Base-by-base conservation (phyloP, 2,113 vertebrate genomes). In the Hiodon tergisus region DNA sequence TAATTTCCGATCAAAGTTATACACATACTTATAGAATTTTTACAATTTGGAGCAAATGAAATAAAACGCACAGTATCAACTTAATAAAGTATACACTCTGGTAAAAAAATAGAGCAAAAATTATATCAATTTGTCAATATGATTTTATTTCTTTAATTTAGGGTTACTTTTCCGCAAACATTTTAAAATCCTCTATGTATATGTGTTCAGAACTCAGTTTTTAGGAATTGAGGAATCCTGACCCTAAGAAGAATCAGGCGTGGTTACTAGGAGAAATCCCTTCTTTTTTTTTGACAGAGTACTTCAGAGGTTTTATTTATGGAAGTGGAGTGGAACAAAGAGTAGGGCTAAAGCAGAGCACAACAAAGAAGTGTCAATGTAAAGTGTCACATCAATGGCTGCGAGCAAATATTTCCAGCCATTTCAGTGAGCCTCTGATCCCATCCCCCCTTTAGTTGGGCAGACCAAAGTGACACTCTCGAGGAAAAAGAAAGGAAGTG, bases 221-320 rank as follows among this genome's bases (percentile, higher is more conserved):
- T 57, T 57, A 10, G 10, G 5, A 6, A 57, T 57, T 57, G 31
- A 31, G 31, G 31, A 31, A 31, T 31, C 31, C 31, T 1, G 31
- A 31, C 31, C 31, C 31, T 31, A 31, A 9, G 50, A 68, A 74
- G 78, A 79, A 79, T 85, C 83, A 78, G 77, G 54, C 75, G 73
- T 78, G 73, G 84, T 83, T 84, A 82, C 69, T 50, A 4, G 70
- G 78, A 81, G 76, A 79, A 62, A 70, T 73, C 70, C 69, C 79
- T 77, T 73, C 76, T 68, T 16, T 55, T 73, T 68, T 16, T 55
- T 76, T 78, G 79, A 86, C 79, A 86, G 84, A 87, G 81, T 79
- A 80, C 78, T 60, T 59, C 62, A 84, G 82, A 84, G 76, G 55
- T 86, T 80, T 85, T 71, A 86, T 83, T 84, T 71, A 83, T 72